phyloP scores from a whole-genome alignment of 2,888 invertebrate species.

The Zhengitettix transpicula region DNA sequence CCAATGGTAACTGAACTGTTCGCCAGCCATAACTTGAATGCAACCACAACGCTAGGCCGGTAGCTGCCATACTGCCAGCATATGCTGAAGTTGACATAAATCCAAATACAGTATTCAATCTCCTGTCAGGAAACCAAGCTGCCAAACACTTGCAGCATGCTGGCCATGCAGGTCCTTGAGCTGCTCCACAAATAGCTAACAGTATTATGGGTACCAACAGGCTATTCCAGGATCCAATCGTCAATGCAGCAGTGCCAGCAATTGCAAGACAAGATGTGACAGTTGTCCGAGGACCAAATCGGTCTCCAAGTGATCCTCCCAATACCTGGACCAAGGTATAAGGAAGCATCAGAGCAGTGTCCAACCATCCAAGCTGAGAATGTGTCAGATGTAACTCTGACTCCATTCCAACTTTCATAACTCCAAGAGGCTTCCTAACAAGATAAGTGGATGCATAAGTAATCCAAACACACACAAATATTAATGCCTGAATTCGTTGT shows the following conservation, averaged over 20 bases:
- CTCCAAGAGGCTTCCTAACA: slow-evolving; percentile 29
- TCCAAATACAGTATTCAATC: slow-evolving; percentile 27
- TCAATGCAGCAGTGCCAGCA: slow-evolving; percentile 25
- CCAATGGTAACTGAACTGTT: slow-evolving; percentile 22
- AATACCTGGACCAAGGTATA: slow-evolving; percentile 27
- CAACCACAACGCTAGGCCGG: slow-evolving; percentile 25
- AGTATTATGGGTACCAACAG: slow-evolving; percentile 21
- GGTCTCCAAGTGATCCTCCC: slow-evolving; percentile 26
- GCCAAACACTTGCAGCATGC: slow-evolving; percentile 26
- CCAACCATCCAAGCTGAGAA: slow-evolving; percentile 26
- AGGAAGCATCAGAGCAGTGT: slow-evolving; percentile 28
- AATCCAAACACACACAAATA: slow-evolving; percentile 17
- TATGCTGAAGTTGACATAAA: slow-evolving; percentile 29
- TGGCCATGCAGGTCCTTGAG: slow-evolving; percentile 30
- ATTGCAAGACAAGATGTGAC: slow-evolving; percentile 24
- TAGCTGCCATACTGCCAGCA: slow-evolving; percentile 28
- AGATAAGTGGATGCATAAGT: slow-evolving; percentile 23
- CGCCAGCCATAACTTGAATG: slow-evolving; percentile 26
- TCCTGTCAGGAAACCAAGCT: slow-evolving; percentile 26
- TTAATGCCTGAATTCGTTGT: slow-evolving; percentile 13
- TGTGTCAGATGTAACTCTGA: slow-evolving; percentile 22
- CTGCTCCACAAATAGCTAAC: slow-evolving; percentile 27
- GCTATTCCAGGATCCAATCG: slow-evolving; percentile 25
- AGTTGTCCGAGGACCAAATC: slow-evolving; percentile 25
- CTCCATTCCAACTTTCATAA: slow-evolving; percentile 27